Conservation (phyloP, 2,888 invertebrate species). For the Heliconius erato region DNA sequence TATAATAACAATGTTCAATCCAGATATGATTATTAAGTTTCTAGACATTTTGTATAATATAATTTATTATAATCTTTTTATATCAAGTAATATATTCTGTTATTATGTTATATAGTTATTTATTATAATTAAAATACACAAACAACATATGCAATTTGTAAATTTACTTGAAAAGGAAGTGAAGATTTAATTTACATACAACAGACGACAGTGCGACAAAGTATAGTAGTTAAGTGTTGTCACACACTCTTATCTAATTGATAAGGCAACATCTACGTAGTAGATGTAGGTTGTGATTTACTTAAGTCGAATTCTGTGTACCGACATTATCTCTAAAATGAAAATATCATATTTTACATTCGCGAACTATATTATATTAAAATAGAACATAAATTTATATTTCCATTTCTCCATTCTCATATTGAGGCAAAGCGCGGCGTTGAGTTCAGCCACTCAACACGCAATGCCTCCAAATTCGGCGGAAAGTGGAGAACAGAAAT, state of each 20-base stretch:
- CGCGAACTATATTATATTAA: background rate
- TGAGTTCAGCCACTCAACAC: no score
- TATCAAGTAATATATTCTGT: background rate
- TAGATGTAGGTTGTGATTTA: conserved; percentile 35
- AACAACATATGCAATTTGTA: background rate
- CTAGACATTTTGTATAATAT: background rate
- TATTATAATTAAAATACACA: background rate
- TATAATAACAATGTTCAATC: no score
- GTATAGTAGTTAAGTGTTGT: no score
- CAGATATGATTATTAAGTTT: no score
- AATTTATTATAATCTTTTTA: background rate
- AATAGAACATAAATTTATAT: background rate
- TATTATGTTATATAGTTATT: background rate
- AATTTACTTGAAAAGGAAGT: conserved; percentile 34
- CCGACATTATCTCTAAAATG: background rate
- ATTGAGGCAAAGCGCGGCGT: no score
- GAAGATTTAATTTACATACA: conserved; percentile 29
- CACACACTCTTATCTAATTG: conserved; percentile 41
- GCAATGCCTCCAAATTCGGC: no score
- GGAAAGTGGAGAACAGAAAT: no score
- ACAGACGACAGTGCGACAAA: no score
- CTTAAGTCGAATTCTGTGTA: conserved; percentile 26
- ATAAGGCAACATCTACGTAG: conserved; percentile 39
- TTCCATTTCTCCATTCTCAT: no score
- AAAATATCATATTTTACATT: conserved; percentile 10